Conservation (phyloP, 2,797 vertebrate genomes). For the Diceros bicornis region DNA sequence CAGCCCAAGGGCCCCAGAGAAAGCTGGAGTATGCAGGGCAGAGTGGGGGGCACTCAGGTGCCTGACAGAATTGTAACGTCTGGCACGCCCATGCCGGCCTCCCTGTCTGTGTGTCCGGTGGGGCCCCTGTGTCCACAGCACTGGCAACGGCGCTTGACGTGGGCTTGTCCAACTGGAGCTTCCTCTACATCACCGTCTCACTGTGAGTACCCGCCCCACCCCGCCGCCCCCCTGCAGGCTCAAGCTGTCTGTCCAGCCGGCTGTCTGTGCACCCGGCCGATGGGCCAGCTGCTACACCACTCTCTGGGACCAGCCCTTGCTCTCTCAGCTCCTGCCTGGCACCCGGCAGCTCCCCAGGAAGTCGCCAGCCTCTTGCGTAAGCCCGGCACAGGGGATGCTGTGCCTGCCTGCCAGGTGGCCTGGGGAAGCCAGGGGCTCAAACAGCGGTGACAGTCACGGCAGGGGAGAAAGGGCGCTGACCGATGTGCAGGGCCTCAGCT, state of each 20-base stretch:
- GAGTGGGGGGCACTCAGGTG: fast-evolving
- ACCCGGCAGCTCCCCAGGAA: background rate
- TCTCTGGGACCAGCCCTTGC: background rate
- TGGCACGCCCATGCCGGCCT: background rate
- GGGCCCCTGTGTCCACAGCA: constrained; percentile 89
- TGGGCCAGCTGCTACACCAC: background rate
- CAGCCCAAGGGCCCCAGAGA: background rate
- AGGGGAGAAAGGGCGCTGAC: background rate
- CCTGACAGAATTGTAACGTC: background rate
- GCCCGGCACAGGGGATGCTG: background rate
- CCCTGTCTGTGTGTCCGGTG: background rate
- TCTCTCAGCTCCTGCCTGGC: background rate
- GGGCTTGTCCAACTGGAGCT: constrained; percentile 99
- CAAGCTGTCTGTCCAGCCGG: background rate
- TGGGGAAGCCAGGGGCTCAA: background rate
- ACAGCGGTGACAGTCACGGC: fast-evolving
- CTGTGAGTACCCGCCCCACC: constrained; percentile 92
- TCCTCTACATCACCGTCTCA: constrained; percentile 97
- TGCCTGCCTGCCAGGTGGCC: background rate
- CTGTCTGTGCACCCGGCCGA: background rate
- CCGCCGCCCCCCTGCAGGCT: background rate
- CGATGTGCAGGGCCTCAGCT: fast-evolving
- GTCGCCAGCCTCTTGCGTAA: background rate
- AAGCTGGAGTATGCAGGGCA: background rate
- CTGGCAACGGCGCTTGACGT: constrained; percentile 96